Percentiles rank a stretch among this genome's conserved stretches.
Conservation (phyloP, 2,888 invertebrate species). For the Macrosiphum euphorbiae region DNA sequence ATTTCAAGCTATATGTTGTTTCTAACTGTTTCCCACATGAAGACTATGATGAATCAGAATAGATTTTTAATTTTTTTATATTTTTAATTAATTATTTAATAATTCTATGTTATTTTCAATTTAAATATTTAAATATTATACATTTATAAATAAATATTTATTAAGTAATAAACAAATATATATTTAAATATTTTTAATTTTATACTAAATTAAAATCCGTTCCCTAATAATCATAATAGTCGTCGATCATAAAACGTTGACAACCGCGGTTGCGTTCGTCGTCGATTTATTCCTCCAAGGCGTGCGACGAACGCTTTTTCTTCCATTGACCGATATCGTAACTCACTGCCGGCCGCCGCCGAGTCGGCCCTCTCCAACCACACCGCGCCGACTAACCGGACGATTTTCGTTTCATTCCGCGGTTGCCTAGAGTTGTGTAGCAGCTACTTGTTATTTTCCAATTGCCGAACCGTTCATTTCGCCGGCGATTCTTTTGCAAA, state of each 20-base stretch:
- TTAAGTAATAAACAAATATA: no score
- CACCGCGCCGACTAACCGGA: background rate
- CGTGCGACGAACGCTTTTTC: background rate
- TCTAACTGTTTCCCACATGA: no score
- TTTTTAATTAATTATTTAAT: no score
- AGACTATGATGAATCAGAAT: no score
- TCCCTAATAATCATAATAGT: no score
- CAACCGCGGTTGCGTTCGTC: background rate
- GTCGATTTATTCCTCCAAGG: slow-evolving; percentile 3
- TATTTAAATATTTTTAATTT: no score
- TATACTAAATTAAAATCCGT: no score
- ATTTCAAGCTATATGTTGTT: no score
- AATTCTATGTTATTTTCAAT: no score
- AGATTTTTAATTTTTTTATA: no score
- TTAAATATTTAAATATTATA: no score
- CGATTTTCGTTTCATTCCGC: slow-evolving; percentile 8
- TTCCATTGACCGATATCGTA: slow-evolving; percentile 1
- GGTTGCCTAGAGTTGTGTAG: background rate
- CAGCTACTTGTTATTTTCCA: slow-evolving; percentile 27
- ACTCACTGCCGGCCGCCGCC: slow-evolving; percentile 30
- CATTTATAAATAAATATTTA: no score
- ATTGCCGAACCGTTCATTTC: background rate
- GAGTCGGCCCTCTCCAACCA: background rate
- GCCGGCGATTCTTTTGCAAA: background rate
- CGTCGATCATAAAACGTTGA: background rate